Conservation (phyloP, 2,888 invertebrate genomes). For the Lasioglossum marginatum region DNA sequence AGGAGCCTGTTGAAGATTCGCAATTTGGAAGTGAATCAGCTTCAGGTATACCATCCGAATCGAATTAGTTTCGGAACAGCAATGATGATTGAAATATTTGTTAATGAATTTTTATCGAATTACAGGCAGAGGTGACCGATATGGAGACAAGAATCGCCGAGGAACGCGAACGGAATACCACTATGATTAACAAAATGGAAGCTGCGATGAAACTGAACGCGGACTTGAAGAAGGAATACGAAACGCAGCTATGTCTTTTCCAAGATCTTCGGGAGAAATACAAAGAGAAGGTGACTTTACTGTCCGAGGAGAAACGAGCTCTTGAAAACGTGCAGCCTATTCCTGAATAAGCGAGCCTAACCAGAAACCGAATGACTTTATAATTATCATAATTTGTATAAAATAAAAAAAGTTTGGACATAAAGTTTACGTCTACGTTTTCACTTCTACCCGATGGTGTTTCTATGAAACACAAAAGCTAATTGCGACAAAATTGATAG, state of each 20-base stretch:
- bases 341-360: slow-evolving; percentile 23
- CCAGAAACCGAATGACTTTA: slow-evolving; percentile 21
- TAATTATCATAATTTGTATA: slow-evolving; percentile 49
- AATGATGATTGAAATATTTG: neutral
- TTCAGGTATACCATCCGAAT: slow-evolving; percentile 85
- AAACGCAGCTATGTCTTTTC: slow-evolving; percentile 91
- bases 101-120: neutral
- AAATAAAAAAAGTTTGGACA: slow-evolving; percentile 38
- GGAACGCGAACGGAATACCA: slow-evolving; percentile 89
- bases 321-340: slow-evolving; percentile 61
- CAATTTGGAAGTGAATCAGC: slow-evolving; percentile 91
- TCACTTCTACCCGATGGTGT: neutral
- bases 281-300: slow-evolving; percentile 87
- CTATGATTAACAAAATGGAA: slow-evolving; percentile 90
- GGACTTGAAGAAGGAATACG: slow-evolving; percentile 91
- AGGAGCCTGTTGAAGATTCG: slow-evolving; percentile 92
- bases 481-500: neutral
- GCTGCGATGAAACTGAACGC: slow-evolving; percentile 90
- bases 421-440: neutral
- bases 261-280: slow-evolving; percentile 89
- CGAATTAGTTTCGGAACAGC: neutral
- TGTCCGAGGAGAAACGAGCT: slow-evolving; percentile 86
- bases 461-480: neutral
- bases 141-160: slow-evolving; percentile 90
- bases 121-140: slow-evolving; percentile 88